phyloP scores from a whole-genome alignment of 2,888 invertebrate species.

The Dryadula phaetusa region DNA sequence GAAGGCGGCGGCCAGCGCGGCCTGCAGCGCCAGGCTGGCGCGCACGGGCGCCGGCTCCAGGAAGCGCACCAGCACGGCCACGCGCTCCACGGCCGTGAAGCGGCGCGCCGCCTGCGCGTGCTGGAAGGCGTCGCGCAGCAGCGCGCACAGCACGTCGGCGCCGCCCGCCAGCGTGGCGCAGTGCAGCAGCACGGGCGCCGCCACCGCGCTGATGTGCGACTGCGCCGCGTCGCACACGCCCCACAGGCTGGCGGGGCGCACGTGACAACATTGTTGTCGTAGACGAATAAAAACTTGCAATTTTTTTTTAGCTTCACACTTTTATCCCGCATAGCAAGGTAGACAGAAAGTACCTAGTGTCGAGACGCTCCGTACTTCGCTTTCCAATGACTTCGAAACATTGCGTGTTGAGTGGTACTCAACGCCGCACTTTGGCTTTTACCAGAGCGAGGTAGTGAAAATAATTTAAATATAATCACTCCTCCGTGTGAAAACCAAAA shows the following conservation, averaged over 20 bases:
- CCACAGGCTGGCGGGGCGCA: slow-evolving; percentile 94
- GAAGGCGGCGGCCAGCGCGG: slow-evolving; percentile 97
- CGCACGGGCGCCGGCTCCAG: slow-evolving; percentile 86
- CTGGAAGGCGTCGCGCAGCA: slow-evolving; percentile 98
- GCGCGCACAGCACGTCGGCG: slow-evolving; percentile 97
- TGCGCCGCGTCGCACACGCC: slow-evolving; percentile 95
- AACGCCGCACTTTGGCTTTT: no score
- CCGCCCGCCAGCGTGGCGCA: slow-evolving; percentile 97
- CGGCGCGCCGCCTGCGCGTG: slow-evolving; percentile 94
- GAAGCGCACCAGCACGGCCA: slow-evolving; percentile 90
- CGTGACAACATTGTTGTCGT: no score
- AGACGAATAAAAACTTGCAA: no score
- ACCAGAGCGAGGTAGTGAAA: no score
- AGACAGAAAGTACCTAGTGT: no score
- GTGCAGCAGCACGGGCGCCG: slow-evolving; percentile 96
- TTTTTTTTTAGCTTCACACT: no score
- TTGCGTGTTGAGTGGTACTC: no score
- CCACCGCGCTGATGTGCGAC: slow-evolving; percentile 96
- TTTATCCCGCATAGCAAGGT: no score
- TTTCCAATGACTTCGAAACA: no score
- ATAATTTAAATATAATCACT: no score
- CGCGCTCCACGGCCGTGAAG: slow-evolving; percentile 97
- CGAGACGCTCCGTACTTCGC: no score
- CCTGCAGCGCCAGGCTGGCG: slow-evolving; percentile 93
- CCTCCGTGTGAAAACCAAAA: no score